Evolutionary conservation across 1,140 invertebrate genomes (phyloP).

Genomic region (Antheraea pernyi): DNA sequence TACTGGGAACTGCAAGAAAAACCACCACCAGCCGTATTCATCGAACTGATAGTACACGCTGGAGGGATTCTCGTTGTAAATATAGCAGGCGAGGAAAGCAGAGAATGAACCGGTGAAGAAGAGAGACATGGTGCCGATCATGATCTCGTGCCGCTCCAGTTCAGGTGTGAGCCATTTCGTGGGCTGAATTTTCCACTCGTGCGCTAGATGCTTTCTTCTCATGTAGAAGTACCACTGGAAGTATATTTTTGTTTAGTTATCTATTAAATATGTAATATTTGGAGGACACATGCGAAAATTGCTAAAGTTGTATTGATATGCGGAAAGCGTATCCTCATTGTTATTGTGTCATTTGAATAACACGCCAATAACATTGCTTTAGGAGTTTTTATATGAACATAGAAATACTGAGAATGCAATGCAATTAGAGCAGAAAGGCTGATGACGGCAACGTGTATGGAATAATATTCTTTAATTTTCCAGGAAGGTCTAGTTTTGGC

Average conservation of each 20-base stretch:
- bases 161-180: conserved; percentile 83
- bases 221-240: conserved; percentile 87
- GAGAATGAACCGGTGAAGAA: conserved; percentile 79
- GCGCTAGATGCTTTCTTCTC: conserved; percentile 77
- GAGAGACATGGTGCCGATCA: conserved; percentile 82
- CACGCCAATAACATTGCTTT: too few species aligned
- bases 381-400: too few species aligned
- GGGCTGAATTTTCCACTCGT: conserved; percentile 89
- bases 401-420: too few species aligned
- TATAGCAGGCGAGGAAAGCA: conserved; percentile 82
- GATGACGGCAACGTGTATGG: too few species aligned
- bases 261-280: background rate
- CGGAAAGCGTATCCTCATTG: too few species aligned
- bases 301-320: too few species aligned
- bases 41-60: conserved; percentile 83
- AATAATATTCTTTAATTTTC: too few species aligned
- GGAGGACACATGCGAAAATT: too few species aligned
- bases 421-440: too few species aligned
- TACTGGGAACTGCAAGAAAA: conserved; percentile 82
- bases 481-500: too few species aligned
- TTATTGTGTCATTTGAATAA: too few species aligned
- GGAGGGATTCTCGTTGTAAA: conserved; percentile 83
- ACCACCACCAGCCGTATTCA: conserved; percentile 84
- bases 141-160: conserved; percentile 84
- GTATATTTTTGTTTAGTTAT: background rate